Evolutionary conservation across 1,140 invertebrate genomes (phyloP), one percentile per base, ranked within the genome.

Genomic region (Musca vetustissima): DNA sequence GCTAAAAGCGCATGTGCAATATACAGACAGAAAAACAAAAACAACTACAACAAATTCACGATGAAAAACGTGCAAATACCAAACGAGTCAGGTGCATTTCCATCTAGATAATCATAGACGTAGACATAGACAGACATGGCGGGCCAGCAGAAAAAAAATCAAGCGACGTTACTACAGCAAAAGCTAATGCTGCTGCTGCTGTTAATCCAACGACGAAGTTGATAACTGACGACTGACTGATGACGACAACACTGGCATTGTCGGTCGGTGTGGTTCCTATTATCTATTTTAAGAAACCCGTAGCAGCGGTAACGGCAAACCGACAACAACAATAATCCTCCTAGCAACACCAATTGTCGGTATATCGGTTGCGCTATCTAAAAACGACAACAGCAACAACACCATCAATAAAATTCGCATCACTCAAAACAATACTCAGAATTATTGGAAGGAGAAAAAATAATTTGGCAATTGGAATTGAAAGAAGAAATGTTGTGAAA

Each of bases 81-180:
- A 76, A 73, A 77, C 78, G 78, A 79, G 78, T 80, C 78, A 80
- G 78, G 78, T 80, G 78, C 78, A 80, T 80, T 80, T 80, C 76
- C 76, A 80, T 80, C 78, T 78, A 75, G 70, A 71, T 75, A 79
- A 80, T 80, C 78, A 79, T 77, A 50, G 43, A 65, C 43, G 24
- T 49, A 65, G 64, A 65, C 43, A 22, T 22, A 52, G 17, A 52
- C 22, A 43, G 36, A 43, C 50, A 52, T 65, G n/a, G 22, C 64
- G 15, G 47, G 19, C 61, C 43, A 48, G 17, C 36, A 24, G 22
- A 28, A 28, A 64, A 21, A 43, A 49, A 21, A 48, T 15, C 0
- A 17, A 52, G 4, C 17, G 13, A 52, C 28, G 28, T 32, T n/a
- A 32, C 28, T 32, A 9, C 13, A 49, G 15, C 48, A 52, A 52